Evolutionary conservation across 2,113 vertebrate species (phyloP).

Genomic region (Aythya baeri): DNA sequence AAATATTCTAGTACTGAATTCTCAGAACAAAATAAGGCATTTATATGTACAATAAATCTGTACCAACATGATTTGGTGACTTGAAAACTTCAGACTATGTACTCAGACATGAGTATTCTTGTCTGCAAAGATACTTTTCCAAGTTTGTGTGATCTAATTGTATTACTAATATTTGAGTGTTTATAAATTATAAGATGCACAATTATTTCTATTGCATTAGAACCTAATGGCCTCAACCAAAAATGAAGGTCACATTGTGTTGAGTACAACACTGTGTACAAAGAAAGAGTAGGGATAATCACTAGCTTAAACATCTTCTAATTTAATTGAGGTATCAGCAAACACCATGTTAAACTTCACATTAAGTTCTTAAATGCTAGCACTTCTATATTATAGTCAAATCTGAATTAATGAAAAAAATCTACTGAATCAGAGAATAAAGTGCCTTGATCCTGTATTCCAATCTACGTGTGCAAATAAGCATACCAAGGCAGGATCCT

Average conservation of each 20-base stretch:
- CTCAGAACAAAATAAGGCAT: background rate
- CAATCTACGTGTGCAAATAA: background rate
- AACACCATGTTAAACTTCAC: background rate
- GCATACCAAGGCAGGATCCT: background rate
- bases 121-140: background rate
- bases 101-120: background rate
- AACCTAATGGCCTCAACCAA: background rate
- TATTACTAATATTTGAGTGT: background rate
- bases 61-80: background rate
- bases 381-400: background rate
- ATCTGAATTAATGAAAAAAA: background rate
- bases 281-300: background rate
- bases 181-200: background rate
- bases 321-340: background rate
- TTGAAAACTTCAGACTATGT: background rate
- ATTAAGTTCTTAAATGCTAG: fast-evolving
- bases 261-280: fast-evolving
- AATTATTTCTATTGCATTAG: background rate
- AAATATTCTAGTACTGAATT: background rate
- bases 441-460: background rate
- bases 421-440: background rate
- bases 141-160: background rate
- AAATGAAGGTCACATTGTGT: too few species aligned
- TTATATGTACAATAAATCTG: background rate
- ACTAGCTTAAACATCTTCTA: background rate